Conservation (phyloP, 2,113 vertebrate genomes). For the Ochotona princeps region DNA sequence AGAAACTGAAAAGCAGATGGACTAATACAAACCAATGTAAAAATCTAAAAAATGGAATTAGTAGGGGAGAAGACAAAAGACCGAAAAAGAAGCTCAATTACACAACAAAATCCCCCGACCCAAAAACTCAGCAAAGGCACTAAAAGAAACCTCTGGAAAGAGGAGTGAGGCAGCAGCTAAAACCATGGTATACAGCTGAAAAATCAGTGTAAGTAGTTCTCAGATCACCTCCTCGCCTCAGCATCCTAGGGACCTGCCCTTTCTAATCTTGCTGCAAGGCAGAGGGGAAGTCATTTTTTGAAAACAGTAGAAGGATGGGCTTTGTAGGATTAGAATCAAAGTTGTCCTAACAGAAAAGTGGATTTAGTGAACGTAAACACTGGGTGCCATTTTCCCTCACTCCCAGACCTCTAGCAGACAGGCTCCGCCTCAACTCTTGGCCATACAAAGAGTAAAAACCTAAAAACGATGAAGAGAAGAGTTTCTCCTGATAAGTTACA, state of each 20-base stretch:
- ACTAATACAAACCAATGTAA: background rate
- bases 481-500: background rate
- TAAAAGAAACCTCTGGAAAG: background rate
- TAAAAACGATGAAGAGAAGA: background rate
- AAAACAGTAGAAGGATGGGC: background rate
- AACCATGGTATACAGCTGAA: background rate
- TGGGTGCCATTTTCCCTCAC: background rate
- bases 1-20: slow-evolving; percentile 43
- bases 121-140: background rate
- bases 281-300: background rate
- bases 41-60: background rate
- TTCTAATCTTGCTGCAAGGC: background rate
- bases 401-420: background rate
- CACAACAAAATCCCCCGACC: background rate
- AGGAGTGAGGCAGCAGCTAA: background rate
- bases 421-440: background rate
- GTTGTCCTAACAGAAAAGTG: slow-evolving; percentile 8
- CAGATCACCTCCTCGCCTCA: background rate
- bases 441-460: background rate
- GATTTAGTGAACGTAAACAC: background rate
- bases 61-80: background rate
- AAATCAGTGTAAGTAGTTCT: slow-evolving; percentile 51
- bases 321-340: slow-evolving; percentile 28
- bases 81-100: slow-evolving; percentile 4
- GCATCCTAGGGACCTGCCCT: background rate